These are phyloP conservation scores for Heliconius charithonia DNA, from an alignment of 2,888 invertebrate species.

Conservation along the genomic window DNA sequence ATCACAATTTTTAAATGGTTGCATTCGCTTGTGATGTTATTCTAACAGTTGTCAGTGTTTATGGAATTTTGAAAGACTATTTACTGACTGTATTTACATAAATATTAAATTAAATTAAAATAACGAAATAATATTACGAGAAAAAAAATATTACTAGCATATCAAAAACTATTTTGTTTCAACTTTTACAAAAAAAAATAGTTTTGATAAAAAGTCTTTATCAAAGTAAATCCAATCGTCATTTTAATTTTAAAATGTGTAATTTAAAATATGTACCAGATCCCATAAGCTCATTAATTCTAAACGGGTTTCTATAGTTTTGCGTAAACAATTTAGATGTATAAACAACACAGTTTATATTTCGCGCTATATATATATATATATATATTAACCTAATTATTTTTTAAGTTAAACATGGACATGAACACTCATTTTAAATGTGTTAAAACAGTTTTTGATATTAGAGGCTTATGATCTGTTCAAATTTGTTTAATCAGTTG, in stretches of 20 bases:
- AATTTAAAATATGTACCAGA: too few relatives aligned
- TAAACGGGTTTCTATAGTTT: neutral
- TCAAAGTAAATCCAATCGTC: too few relatives aligned
- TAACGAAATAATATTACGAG: neutral
- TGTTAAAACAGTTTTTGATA: neutral
- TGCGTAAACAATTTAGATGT: neutral
- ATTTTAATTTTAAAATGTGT: too few relatives aligned
- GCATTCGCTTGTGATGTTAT: conserved; percentile 14
- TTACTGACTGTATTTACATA: neutral
- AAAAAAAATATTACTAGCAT: neutral
- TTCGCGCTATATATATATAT: too few relatives aligned
- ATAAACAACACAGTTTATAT: neutral
- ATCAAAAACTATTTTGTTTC: neutral
- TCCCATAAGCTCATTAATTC: neutral
- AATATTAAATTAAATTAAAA: neutral
- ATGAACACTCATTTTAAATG: neutral
- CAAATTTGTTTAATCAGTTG: neutral
- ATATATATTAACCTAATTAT: too few relatives aligned
- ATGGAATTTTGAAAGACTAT: neutral
- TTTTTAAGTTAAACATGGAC: neutral
- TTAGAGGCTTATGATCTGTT: neutral
- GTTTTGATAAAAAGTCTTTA: too few relatives aligned
- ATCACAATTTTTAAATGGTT: conserved; percentile 8
- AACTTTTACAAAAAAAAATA: neutral
- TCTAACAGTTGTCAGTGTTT: conserved; percentile 10